Evolutionary conservation across 2,797 vertebrate genomes (phyloP), one percentile per base, ranked within the genome.

Genomic region (Molothrus aeneus): DNA sequence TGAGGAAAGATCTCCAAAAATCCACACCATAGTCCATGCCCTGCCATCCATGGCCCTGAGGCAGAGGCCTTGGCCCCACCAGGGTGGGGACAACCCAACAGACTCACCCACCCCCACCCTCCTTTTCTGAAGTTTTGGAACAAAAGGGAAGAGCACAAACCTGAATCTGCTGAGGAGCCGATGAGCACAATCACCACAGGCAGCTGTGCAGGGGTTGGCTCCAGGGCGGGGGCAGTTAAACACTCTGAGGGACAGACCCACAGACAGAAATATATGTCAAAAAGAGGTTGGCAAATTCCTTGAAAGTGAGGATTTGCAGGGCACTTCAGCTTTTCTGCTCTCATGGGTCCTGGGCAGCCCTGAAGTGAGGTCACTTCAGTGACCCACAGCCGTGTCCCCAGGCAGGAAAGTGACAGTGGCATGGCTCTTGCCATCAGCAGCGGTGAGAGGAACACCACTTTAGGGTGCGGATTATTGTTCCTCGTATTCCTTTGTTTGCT

Each of bases 401-500:
- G 47, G 70, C 26, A 32, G 63, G 72, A 64, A 25, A 32, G 57
- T 60, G 47, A 43, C 2, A 1, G 19, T 1, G 0, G 19, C 50
- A 50, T 0, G 4, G 60, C 36, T 75, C 31, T 40, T 26, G 80
- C 34, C 13, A 1, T 12, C 25, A 4, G 60, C 18, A 1, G 50
- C 4, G 1, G 61, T 1, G 43, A 64, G 68, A 80, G 63, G 32
- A 84, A 59, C 38, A 26, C 20, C 0, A 16, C 71, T 92, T 92
- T 74, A 14, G 82, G 95, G 79, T 75, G 56, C 26, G 3, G 84
- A 69, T 91, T 79, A 69, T 24, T 19, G 90, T 86, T 73, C 81
- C 75, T 97, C 82, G 18, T 89, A 93, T 86, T 94, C 96, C 94
- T 98, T 97, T 97, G 95, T 97, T 98, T 97, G 96, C 96, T 48